A percentile compares a stretch with the other conserved stretches of the same genome.
Evolutionary conservation across 1,140 invertebrate genomes (phyloP).

Genomic region (Daktulosphaira vitifoliae): DNA sequence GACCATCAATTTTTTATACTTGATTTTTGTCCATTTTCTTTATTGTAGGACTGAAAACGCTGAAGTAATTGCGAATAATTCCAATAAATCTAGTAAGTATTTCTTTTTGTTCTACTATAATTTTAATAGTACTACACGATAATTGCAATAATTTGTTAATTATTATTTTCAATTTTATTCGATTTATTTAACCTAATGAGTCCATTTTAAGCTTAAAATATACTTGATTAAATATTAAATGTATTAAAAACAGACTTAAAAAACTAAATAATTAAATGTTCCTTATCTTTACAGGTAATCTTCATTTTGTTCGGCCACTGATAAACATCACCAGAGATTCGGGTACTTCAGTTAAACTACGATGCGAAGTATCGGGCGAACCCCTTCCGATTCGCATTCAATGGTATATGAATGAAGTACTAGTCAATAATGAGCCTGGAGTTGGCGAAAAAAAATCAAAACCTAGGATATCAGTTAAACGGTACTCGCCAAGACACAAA

Average conservation of each 20-base stretch:
- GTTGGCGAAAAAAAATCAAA: conserved; percentile 44
- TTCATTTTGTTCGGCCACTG: conserved; percentile 41
- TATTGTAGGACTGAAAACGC: neutral
- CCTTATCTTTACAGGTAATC: conserved; percentile 37
- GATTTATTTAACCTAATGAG: too few relatives aligned
- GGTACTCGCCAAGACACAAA: conserved; percentile 25
- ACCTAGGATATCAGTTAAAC: conserved; percentile 11
- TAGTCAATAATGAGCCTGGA: conserved; percentile 45
- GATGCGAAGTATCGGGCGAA: conserved; percentile 60
- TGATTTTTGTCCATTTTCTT: neutral
- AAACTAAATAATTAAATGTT: too few relatives aligned
- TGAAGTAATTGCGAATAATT: neutral
- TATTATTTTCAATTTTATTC: too few relatives aligned
- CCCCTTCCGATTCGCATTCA: conserved; percentile 50
- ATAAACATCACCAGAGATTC: conserved; percentile 55
- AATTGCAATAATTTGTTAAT: too few relatives aligned
- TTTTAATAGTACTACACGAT: too few relatives aligned
- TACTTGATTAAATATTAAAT: too few relatives aligned
- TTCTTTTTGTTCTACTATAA: neutral
- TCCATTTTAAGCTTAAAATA: too few relatives aligned
- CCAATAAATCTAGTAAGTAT: conserved; percentile 5
- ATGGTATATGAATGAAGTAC: conserved; percentile 62
- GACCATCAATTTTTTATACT: too few relatives aligned
- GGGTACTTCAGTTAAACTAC: conserved; percentile 53
- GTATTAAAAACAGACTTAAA: too few relatives aligned